Conservation (phyloP, 2,113 vertebrate species). For the Dinomys branickii region DNA sequence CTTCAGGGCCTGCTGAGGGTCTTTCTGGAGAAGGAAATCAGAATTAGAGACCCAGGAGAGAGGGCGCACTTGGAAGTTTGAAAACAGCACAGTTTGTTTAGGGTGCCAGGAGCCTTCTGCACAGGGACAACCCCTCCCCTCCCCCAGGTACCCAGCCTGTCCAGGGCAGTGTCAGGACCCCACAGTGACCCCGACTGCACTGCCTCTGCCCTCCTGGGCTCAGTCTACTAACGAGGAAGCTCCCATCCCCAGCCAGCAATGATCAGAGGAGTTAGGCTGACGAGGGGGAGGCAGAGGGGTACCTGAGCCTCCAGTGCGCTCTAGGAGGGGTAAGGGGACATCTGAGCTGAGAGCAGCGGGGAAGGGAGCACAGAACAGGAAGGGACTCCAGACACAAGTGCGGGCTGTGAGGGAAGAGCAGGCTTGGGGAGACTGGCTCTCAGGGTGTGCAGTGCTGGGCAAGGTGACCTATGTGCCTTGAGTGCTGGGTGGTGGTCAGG, state of each 20-base stretch:
- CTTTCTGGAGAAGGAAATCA: constrained; percentile 87
- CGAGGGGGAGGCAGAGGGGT: background rate
- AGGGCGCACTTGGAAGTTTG: background rate
- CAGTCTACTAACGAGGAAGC: background rate
- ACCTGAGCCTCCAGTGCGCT: background rate
- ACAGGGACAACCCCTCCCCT: background rate
- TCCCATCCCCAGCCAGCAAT: background rate
- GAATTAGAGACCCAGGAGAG: background rate
- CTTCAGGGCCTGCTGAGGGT: constrained; percentile 92
- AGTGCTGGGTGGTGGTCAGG: rapidly evolving
- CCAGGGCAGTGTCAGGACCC: rapidly evolving
- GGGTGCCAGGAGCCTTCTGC: background rate
- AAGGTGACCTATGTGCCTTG: background rate
- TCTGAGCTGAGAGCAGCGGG: background rate
- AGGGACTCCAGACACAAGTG: background rate
- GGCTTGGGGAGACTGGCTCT: background rate
- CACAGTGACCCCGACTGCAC: too few species aligned
- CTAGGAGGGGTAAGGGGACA: background rate
- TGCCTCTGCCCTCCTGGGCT: background rate
- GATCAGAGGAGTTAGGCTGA: background rate
- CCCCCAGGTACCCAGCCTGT: rapidly evolving
- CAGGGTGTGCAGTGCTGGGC: background rate
- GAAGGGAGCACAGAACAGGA: background rate
- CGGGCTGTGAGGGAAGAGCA: rapidly evolving
- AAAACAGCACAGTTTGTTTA: background rate